Evolutionary conservation across 2,888 invertebrate genomes (phyloP).

Genomic region (Epinotia nisella): DNA sequence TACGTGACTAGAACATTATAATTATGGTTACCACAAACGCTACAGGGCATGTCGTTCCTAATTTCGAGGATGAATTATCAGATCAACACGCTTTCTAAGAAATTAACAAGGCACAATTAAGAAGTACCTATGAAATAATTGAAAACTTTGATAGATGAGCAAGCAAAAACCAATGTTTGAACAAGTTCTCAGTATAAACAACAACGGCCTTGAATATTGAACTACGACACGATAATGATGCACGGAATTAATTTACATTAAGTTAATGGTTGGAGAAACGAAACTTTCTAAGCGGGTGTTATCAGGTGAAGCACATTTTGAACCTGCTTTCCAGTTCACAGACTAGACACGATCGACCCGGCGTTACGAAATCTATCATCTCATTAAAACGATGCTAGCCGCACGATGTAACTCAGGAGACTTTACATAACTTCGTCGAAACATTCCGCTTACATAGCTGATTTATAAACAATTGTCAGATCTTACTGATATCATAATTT

Average conservation of each 20-base stretch:
- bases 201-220: conserved; percentile 66
- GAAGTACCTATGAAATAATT: neutral
- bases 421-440: conserved; percentile 22
- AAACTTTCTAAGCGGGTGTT: conserved; percentile 70
- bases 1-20: conserved; percentile 32
- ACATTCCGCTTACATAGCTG: conserved; percentile 27
- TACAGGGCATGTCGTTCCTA: conserved; percentile 19
- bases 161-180: conserved; percentile 40
- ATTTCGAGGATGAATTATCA: conserved; percentile 26
- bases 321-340: conserved; percentile 59
- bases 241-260: conserved; percentile 65
- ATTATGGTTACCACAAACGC: conserved; percentile 26
- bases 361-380: conserved; percentile 45
- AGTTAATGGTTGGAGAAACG: conserved; percentile 66
- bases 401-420: conserved; percentile 38
- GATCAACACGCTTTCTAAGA: conserved; percentile 23
- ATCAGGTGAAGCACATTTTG: conserved; percentile 53
- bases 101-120: conserved; percentile 17
- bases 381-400: conserved; percentile 43
- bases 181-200: conserved; percentile 50
- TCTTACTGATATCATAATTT: conserved; percentile 35
- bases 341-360: conserved; percentile 46
- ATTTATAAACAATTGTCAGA: conserved; percentile 34
- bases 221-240: conserved; percentile 59
- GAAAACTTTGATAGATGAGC: conserved; percentile 1